Base-by-base conservation (phyloP, 1,140 invertebrate genomes). In the Pomacea maculata region DNA sequence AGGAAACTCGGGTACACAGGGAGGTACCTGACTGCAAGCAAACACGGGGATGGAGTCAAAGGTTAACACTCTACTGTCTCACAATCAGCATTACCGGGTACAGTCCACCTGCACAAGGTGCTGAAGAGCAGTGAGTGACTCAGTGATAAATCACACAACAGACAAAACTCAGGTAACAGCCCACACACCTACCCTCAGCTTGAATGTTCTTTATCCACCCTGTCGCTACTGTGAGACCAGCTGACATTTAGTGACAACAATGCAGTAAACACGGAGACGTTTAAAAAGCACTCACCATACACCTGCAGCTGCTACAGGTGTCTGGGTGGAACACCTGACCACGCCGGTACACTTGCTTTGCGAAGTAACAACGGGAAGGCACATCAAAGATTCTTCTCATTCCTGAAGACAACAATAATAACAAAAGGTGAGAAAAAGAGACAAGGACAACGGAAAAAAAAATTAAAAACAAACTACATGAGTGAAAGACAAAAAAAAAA, bases 241-340 rank as follows among this genome's bases (percentile, higher is more conserved):
- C 6, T 45, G 2, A 45, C 2, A 45, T 45, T 45, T 2, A 45
- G 34, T 45, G 34, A 45, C 2, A 45, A 45, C 34, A 45, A 6
- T 45, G 34, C 6, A 45, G 3, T 45, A 45, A 6, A 45, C 34
- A 25, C 25, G 25, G 25, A 25, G 9, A 57, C 9, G n/a, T 80
- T 67, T 64, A 45, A 64, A 65, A 71, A 9, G 14, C 54, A 82
- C 86, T 89, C 81, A 91, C 91, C 80, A 88, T 81, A 87, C 97
- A 98, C 3, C 93, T 94, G 90, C 97, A 98, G 55, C 94, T 93
- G 2, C 96, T 97, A 89, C 96, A 97, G 8, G 94, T 93, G 87
- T 97, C 96, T 21, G 94, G 92, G 54, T 92, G 92, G 84, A 95
- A 95, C 8, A 84, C 82, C 21, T 92, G 88, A 92, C 21, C 91